A percentile compares a stretch with the other conserved stretches of the same genome.
Evolutionary conservation across 92 coral and sea anemone species (phyloP).

Genomic region (Epizoanthus illoricatus): DNA sequence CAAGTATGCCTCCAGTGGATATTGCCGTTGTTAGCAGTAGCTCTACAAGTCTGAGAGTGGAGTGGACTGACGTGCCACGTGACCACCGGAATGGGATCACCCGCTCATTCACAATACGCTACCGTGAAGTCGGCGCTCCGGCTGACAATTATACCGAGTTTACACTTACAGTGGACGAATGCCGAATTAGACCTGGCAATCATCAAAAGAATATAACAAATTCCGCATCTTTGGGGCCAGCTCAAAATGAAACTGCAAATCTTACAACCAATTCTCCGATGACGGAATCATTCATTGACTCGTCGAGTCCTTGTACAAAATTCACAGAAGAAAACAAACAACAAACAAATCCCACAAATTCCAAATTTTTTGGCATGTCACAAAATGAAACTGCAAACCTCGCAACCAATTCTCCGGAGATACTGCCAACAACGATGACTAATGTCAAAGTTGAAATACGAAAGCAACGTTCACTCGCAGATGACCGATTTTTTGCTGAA

Average conservation of each 20-base stretch:
- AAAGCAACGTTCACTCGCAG: not conserved
- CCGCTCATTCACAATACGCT: slow-evolving; percentile 51
- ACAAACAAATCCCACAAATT: too few relatives aligned
- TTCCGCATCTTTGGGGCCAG: too few relatives aligned
- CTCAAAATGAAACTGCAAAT: too few relatives aligned
- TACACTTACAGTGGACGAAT: not conserved
- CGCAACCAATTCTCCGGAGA: too few relatives aligned
- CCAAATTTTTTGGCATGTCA: too few relatives aligned
- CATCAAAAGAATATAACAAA: not conserved
- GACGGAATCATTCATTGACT: too few relatives aligned
- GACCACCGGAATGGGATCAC: slow-evolving; percentile 54
- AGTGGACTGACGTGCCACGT: slow-evolving; percentile 57
- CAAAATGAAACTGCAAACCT: too few relatives aligned
- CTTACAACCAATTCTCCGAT: too few relatives aligned
- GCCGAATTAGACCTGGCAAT: not conserved
- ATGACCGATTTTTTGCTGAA: slow-evolving; percentile 26
- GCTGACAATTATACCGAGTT: not conserved
- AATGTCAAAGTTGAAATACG: too few relatives aligned
- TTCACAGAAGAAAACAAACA: too few relatives aligned
- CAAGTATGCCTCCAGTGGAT: slow-evolving; percentile 46
- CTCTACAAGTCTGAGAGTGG: slow-evolving; percentile 55
- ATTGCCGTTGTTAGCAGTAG: slow-evolving; percentile 47
- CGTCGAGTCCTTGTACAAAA: too few relatives aligned
- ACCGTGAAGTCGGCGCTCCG: slow-evolving; percentile 44
- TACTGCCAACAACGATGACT: too few relatives aligned